A percentile compares a stretch with the other conserved stretches of the same genome.
phyloP scores from a whole-genome alignment of 2,797 vertebrate species.

The Sebastes kiyomatsui region DNA sequence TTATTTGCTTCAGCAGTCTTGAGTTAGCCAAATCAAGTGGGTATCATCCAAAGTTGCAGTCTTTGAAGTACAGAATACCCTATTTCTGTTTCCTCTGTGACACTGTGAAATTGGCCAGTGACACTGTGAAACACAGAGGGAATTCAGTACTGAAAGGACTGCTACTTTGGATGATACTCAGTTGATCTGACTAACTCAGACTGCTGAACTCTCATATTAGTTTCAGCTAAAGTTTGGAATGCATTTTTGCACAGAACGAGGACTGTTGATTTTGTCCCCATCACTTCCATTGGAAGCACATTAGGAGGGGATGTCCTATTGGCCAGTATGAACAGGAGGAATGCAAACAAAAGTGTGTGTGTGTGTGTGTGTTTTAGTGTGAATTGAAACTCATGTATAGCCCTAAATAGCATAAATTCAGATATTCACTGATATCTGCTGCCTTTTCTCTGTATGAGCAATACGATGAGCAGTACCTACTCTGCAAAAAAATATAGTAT shows the following conservation, averaged over 20 bases:
- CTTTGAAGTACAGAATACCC: neutral
- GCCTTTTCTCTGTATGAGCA: slow-evolving; percentile 4
- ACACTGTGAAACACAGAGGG: neutral
- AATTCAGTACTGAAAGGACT: neutral
- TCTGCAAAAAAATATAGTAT: slow-evolving; percentile 7
- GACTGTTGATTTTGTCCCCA: neutral
- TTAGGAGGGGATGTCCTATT: neutral
- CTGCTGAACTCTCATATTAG: neutral
- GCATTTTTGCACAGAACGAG: neutral
- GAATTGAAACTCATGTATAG: neutral
- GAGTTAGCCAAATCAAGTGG: slow-evolving; percentile 19
- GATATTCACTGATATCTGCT: neutral
- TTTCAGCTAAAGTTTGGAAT: neutral
- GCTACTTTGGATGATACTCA: neutral
- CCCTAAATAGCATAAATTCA: slow-evolving; percentile 6
- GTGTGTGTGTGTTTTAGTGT: neutral
- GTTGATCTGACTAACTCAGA: neutral
- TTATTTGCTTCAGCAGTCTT: slow-evolving; percentile 1
- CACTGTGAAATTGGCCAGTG: slow-evolving; percentile 5
- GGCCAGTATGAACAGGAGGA: neutral
- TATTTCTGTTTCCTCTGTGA: slow-evolving; percentile 5
- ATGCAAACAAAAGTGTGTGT: neutral
- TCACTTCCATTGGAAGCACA: neutral
- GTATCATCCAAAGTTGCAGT: slow-evolving; percentile 10
- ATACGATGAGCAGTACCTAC: slow-evolving; percentile 10